A percentile compares a stretch with the other conserved stretches of the same genome.
Evolutionary conservation across 2,888 invertebrate species (phyloP).

Genomic region (Pristionchus entomophagus): DNA sequence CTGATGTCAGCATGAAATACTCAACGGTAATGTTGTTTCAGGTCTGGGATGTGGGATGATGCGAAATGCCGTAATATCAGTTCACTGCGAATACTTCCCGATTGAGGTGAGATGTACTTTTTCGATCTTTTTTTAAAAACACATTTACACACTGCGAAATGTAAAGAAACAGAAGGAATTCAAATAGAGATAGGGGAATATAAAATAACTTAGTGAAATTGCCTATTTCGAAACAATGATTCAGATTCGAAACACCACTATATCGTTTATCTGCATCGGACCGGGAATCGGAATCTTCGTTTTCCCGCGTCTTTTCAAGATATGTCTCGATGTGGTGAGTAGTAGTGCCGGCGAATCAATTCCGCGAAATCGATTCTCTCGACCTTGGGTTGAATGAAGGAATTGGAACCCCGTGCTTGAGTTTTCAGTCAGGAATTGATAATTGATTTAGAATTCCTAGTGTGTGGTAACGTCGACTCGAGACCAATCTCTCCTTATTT

Average conservation of each 20-base stretch:
- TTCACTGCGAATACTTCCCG: slow-evolving; percentile 64
- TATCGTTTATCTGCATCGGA: slow-evolving; percentile 61
- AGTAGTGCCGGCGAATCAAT: neutral
- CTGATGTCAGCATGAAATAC: no score
- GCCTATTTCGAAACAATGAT: neutral
- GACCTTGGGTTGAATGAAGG: no score
- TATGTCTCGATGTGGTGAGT: slow-evolving; percentile 55
- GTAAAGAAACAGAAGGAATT: no score
- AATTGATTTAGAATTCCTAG: no score
- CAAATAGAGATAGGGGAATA: neutral
- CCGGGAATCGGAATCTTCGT: slow-evolving; percentile 63
- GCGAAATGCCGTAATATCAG: slow-evolving; percentile 61
- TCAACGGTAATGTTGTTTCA: no score
- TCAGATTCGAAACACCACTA: neutral
- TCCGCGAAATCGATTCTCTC: no score
- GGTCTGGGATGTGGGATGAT: slow-evolving; percentile 63
- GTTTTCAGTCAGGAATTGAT: no score
- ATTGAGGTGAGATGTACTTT: slow-evolving; percentile 47
- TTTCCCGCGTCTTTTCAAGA: slow-evolving; percentile 57
- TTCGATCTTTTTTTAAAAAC: neutral
- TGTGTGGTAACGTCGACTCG: no score
- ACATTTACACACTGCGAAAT: neutral
- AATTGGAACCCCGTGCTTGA: no score
- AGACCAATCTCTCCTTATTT: no score
- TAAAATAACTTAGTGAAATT: neutral